Conservation (phyloP, 2,797 vertebrate species). For the Hozukius guyotensis region DNA sequence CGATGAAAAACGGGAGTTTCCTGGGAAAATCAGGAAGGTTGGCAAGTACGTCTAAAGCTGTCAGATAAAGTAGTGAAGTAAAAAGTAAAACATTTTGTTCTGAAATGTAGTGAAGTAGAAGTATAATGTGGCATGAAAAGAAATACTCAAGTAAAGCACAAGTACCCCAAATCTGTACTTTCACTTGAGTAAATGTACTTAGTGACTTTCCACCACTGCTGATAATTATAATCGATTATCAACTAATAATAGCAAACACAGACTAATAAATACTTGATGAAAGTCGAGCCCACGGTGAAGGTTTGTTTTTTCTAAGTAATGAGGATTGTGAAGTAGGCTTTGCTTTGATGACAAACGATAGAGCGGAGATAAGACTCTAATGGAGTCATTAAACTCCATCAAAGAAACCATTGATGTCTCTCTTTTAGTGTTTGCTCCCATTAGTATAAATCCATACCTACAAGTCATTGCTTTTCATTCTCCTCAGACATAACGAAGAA, state of each 20-base stretch:
- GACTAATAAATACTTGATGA: conserved; percentile 25
- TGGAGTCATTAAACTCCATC: conserved; percentile 71
- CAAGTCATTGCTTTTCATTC: conserved; percentile 58
- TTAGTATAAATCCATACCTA: conserved; percentile 67
- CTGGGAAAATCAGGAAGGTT: too few relatives aligned
- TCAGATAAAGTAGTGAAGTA: too few relatives aligned
- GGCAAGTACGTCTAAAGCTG: too few relatives aligned
- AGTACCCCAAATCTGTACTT: background rate
- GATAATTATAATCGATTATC: conserved; percentile 6
- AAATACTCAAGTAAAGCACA: background rate
- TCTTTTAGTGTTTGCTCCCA: conserved; percentile 54
- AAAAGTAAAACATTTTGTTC: too few relatives aligned
- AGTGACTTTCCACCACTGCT: background rate
- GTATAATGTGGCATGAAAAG: too few relatives aligned
- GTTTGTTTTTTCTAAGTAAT: conserved; percentile 32
- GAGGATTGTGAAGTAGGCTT: conserved; percentile 19
- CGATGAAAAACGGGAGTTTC: too few relatives aligned
- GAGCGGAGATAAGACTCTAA: conserved; percentile 58
- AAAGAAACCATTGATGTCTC: conserved; percentile 53
- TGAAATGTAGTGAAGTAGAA: background rate
- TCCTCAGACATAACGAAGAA: conserved; percentile 33
- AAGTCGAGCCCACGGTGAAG: conserved; percentile 16
- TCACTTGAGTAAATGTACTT: background rate
- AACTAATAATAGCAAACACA: conserved; percentile 10
- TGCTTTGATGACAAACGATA: conserved; percentile 52